Evolutionary conservation across 64 coral and sea anemone genomes (phyloP), one percentile per base, ranked within the genome.

Genomic region (Stichodactyla mertensii): DNA sequence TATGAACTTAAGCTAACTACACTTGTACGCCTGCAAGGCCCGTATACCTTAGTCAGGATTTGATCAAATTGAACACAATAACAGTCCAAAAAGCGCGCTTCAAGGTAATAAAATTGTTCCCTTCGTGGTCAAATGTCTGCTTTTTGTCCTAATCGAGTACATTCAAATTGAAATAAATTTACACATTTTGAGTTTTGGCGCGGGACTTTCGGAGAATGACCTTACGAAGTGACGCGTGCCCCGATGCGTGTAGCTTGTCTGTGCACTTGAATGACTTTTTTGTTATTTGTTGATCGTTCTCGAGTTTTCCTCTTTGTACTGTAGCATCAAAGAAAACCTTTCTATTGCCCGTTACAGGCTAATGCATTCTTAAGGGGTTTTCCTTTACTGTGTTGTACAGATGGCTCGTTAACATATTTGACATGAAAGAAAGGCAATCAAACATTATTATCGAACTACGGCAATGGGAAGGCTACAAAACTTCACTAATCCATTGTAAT

Each of bases 181-280:
- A 23, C 69, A 74, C n/a, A 27, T 74, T 74, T 74, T 74, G 36
- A 74, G 69, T 74, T 74, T 74, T 31, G 69, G 69, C 69, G 69
- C 23, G 69, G 1, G 22, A 74, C 10, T 26, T 74, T 66, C 62
- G 22, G 69, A 27, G 19, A 74, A 74, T 74, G 24, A 74, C n/a
- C 69, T 74, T 74, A 23, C 11, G 12, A 28, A 74, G 23, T 74
- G 22, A 74, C 69, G 69, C 24, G 69, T n/a, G n/a, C n/a, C n/a
- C n/a, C n/a, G n/a, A n/a, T n/a, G n/a, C n/a, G n/a, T 74, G 69
- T 31, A 74, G 23, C 23, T 23, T 9, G 69, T 23, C 24, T 74
- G 69, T 74, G 9, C 22, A 26, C 7, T 58, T 58, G 5, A 71
- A 71, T 71, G 20, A 23, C 5, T 71, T 36, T 45, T 74, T 74